Evolutionary conservation across 2,113 vertebrate species (phyloP).

Genomic region (Himantopus leucocephalus): DNA sequence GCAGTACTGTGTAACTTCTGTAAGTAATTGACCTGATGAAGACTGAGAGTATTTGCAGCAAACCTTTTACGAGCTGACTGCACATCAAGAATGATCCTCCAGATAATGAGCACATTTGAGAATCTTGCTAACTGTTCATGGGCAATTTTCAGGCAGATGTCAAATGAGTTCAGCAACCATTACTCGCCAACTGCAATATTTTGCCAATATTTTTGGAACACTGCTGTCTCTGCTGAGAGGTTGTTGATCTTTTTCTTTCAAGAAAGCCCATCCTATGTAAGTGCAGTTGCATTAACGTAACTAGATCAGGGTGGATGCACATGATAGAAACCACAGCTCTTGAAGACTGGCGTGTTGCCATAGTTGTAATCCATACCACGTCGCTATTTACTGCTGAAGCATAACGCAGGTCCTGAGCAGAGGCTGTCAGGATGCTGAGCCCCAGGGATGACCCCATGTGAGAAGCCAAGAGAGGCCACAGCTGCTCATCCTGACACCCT

Average conservation of each 20-base stretch:
- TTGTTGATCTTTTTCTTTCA: neutral
- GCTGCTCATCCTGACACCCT: neutral
- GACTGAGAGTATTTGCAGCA: neutral
- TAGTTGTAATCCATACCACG: rapidly evolving
- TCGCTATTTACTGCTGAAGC: neutral
- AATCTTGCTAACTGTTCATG: neutral
- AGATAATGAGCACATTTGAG: constrained; percentile 14
- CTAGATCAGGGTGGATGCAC: rapidly evolving
- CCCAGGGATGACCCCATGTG: neutral
- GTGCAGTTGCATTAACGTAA: neutral
- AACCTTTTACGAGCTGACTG: neutral
- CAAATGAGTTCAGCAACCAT: neutral
- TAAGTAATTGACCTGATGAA: neutral
- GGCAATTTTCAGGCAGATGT: neutral
- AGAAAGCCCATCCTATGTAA: neutral
- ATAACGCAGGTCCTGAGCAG: neutral
- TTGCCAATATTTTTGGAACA: neutral
- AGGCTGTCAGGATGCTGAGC: neutral
- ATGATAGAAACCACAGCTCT: neutral
- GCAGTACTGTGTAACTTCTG: neutral
- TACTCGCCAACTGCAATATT: neutral
- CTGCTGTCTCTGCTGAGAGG: neutral
- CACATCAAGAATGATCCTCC: neutral
- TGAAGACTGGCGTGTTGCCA: neutral
- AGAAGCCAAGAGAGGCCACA: neutral